Percentiles rank a stretch among this genome's conserved stretches.
phyloP scores from a whole-genome alignment of 2,113 vertebrate genomes.

The Oreochromis niloticus region DNA sequence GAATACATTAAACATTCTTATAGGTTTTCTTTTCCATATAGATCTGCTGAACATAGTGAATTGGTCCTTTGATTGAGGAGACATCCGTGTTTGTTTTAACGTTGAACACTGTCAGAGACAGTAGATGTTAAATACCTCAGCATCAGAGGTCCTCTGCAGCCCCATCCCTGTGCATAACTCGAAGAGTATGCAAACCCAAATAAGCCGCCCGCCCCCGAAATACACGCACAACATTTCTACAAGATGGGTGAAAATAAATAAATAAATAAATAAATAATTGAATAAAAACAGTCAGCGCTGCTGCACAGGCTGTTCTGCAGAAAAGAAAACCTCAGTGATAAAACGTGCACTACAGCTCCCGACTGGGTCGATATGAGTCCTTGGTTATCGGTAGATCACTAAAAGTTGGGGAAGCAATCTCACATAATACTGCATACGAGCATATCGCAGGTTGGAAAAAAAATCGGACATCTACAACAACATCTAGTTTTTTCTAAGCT shows the following conservation, averaged over 20 bases:
- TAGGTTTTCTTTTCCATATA: not conserved
- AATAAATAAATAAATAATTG: not conserved
- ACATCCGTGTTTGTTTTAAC: slow-evolving; percentile 18
- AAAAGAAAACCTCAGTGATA: not conserved
- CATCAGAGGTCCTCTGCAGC: slow-evolving; percentile 15
- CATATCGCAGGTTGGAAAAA: not conserved
- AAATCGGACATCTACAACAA: not conserved
- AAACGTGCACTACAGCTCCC: not conserved
- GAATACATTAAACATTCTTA: not conserved
- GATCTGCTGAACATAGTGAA: slow-evolving; percentile 7
- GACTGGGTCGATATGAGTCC: not conserved
- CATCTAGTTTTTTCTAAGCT: not conserved
- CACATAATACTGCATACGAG: slow-evolving; percentile 11
- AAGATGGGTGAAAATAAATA: slow-evolving; percentile 4
- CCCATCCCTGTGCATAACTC: slow-evolving; percentile 20
- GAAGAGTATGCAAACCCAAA: slow-evolving; percentile 19
- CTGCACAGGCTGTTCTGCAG: slow-evolving; percentile 1
- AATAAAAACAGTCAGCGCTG: not conserved
- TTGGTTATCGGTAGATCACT: not conserved
- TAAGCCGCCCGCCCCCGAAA: not conserved
- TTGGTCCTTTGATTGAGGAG: slow-evolving; percentile 18
- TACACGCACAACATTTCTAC: slow-evolving; percentile 26
- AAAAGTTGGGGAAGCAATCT: not conserved
- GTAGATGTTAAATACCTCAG: slow-evolving; percentile 23
- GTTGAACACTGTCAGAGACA: slow-evolving; percentile 49